Percentiles rank a stretch among this genome's conserved stretches.
Conservation (phyloP, 2,113 vertebrate species). For the Poecile atricapillus region DNA sequence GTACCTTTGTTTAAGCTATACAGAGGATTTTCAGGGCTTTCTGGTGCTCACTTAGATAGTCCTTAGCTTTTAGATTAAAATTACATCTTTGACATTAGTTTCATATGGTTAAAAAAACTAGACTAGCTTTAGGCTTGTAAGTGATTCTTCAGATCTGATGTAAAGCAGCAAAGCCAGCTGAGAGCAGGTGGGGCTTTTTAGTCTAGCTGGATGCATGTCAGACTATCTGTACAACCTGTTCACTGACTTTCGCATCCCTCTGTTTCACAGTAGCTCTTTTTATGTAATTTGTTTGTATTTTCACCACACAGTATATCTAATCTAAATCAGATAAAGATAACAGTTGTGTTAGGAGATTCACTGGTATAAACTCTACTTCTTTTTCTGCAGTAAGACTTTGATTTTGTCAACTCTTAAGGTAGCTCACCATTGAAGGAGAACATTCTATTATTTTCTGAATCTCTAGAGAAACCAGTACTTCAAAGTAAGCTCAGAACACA, state of each 20-base stretch:
- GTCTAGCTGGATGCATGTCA: not conserved
- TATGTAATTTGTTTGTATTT: not conserved
- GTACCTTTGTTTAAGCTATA: not conserved
- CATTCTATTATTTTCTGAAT: not conserved
- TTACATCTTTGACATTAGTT: not conserved
- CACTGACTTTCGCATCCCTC: not conserved
- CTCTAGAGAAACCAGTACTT: not conserved
- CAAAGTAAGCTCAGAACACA: not conserved
- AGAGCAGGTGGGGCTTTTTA: not conserved
- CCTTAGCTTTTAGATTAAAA: not conserved
- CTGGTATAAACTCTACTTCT: not conserved
- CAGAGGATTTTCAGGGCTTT: not conserved
- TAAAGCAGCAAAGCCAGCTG: not conserved
- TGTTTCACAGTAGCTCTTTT: not conserved
- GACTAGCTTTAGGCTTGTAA: not conserved
- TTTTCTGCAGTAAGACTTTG: not conserved
- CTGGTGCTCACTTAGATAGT: not conserved
- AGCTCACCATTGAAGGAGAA: not conserved
- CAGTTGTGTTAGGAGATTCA: not conserved
- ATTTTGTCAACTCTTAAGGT: not conserved
- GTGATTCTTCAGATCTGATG: not conserved
- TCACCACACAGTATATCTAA: not conserved
- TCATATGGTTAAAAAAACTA: not conserved
- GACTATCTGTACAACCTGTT: not conserved
- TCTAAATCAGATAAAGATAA: not conserved